Evolutionary conservation across 2,888 invertebrate genomes (phyloP), one percentile per base, ranked within the genome.

Genomic region (Schizotus pectinicornis): DNA sequence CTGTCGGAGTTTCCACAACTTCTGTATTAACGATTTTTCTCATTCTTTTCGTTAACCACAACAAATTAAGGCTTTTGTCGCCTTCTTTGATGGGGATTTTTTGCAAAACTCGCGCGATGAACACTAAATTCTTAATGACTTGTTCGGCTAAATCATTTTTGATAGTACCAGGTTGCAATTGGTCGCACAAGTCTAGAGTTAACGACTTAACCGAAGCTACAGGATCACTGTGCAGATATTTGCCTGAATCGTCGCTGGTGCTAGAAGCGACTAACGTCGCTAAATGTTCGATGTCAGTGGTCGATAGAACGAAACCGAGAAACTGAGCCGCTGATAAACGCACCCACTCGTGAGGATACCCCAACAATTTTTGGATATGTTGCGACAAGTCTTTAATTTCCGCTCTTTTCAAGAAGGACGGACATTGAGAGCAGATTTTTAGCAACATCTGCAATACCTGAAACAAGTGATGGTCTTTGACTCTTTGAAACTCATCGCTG

Each of bases 271-370:
- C 72, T 55, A 85, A 68, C 41, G 72, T 68, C 13, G 85, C 83
- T 41, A 92, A 80, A 57, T 86, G 83, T 0, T 84, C 83, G 6
- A 84, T 79, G 70, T 91, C 85, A 42, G 89, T 83, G 0, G 83
- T 79, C 0, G 86, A 81, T 51, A 96, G 80, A 46, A 95, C 82
- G 42, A 86, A 83, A 0, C 91, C 90, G 38, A 95, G 78, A 61
- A 94, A 83, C 75, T 93, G 92, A 0, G 89, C 85, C 0, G 94
- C 85, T 56, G 86, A 85, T 41, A 93, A 80, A 51, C 95, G 85
- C 0, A 96, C 92, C 95, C 95, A 95, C 32, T 88, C 84, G 74
- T 96, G 95, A 8, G 92, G 90, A 77, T 96, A 89, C 0, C 85
- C 87, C 9, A 96, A 76, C 38, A 93, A 83, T 11, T 82, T 83